A percentile compares a stretch with the other conserved stretches of the same genome.
Evolutionary conservation across 2,888 invertebrate genomes (phyloP).

Genomic region (Biston betularia): DNA sequence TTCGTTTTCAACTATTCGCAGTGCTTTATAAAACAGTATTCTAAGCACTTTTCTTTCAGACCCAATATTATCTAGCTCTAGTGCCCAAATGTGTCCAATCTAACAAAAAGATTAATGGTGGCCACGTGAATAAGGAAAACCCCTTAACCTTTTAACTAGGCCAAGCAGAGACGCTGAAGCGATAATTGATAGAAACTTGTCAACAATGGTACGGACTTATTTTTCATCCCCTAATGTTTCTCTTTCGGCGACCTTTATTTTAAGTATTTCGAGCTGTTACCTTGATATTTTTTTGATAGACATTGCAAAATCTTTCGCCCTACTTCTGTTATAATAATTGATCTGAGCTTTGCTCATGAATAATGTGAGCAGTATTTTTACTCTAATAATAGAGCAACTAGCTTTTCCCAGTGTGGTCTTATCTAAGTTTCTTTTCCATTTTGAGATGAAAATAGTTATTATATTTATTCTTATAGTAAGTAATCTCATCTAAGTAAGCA

Average conservation of each 20-base stretch:
- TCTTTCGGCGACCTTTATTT: constrained; percentile 29
- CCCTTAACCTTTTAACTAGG: constrained; percentile 37
- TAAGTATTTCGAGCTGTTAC: constrained; percentile 8
- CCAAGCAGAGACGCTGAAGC: constrained; percentile 35
- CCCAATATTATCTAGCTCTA: constrained; percentile 33
- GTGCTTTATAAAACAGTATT: constrained; percentile 23
- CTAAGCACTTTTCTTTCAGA: constrained; percentile 11
- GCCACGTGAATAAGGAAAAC: constrained; percentile 43
- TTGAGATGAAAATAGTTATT: too few species aligned
- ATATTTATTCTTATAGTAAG: too few species aligned
- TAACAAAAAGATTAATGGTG: constrained; percentile 43
- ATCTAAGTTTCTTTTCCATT: too few species aligned
- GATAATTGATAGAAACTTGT: constrained; percentile 44
- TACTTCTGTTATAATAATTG: constrained; percentile 8
- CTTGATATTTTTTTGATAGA: constrained; percentile 13
- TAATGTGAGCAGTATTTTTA: neutral
- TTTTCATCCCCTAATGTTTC: constrained; percentile 32
- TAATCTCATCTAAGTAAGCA: too few species aligned
- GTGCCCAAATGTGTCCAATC: constrained; percentile 43
- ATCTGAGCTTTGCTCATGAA: neutral
- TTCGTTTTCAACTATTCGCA: constrained; percentile 4
- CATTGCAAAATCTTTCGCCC: constrained; percentile 1
- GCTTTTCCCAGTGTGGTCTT: too few species aligned
- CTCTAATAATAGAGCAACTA: too few species aligned
- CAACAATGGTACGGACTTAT: constrained; percentile 38